A percentile compares a stretch with the other conserved stretches of the same genome.
Evolutionary conservation across 2,113 vertebrate genomes (phyloP).

Genomic region (Brachyhypopomus gauderio): DNA sequence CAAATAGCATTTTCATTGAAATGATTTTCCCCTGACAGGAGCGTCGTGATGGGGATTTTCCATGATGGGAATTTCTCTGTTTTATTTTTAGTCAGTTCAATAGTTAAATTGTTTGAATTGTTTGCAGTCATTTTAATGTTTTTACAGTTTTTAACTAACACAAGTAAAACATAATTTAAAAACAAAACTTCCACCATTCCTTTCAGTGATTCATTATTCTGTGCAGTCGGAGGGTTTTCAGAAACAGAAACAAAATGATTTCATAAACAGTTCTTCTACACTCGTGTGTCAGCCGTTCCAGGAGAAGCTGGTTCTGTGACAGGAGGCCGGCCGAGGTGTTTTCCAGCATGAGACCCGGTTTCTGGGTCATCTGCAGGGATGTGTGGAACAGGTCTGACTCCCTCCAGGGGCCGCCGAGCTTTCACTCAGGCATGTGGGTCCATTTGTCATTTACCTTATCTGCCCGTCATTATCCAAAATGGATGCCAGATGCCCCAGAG

Average conservation of each 20-base stretch:
- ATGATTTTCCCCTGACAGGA: not conserved
- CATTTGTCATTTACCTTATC: conserved; percentile 72
- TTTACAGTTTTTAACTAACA: no score
- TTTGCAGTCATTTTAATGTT: no score
- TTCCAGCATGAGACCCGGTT: not conserved
- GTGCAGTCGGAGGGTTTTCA: not conserved
- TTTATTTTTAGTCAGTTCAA: not conserved
- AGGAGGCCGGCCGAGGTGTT: not conserved
- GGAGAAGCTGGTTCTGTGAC: not conserved
- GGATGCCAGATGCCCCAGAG: conserved; percentile 67
- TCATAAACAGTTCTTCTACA: not conserved
- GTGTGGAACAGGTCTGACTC: conserved; percentile 60
- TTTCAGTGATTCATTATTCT: not conserved
- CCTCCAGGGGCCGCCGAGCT: conserved; percentile 60
- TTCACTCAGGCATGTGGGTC: conserved; percentile 58
- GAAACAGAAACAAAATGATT: not conserved
- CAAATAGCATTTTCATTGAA: not conserved
- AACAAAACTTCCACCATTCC: no score
- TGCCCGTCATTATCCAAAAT: conserved; percentile 70
- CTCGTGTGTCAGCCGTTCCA: conserved; percentile 1
- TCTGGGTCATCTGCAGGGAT: conserved; percentile 35
- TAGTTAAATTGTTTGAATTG: not conserved
- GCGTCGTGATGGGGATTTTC: not conserved
- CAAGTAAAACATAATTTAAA: not conserved
- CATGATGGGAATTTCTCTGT: not conserved